These are phyloP conservation scores for Danaus plexippus DNA, from an alignment of 1,140 invertebrate genomes.

Conservation along the genomic window DNA sequence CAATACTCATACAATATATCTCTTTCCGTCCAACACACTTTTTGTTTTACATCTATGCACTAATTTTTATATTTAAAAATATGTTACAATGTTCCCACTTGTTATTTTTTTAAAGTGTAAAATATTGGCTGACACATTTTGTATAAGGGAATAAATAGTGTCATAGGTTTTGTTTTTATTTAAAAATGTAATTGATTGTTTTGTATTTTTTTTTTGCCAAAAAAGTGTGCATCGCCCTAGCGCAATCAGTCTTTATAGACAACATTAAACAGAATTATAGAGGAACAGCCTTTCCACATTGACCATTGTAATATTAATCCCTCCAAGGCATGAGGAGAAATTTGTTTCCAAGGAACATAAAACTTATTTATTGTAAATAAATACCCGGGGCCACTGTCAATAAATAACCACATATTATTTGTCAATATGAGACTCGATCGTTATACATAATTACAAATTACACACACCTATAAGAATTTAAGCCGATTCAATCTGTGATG, in stretches of 20 bases:
- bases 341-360: not conserved
- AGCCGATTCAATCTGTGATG: no score
- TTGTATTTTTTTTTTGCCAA: slow-evolving; percentile 10
- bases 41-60: slow-evolving; percentile 55
- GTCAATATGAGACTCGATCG: no score
- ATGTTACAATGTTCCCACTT: slow-evolving; percentile 69
- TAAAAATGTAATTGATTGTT: not conserved
- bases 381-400: no score
- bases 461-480: no score
- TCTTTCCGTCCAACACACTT: slow-evolving; percentile 48
- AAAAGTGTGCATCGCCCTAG: slow-evolving; percentile 22
- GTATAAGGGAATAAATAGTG: slow-evolving; percentile 14
- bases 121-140: slow-evolving; percentile 33
- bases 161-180: slow-evolving; percentile 11
- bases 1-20: slow-evolving; percentile 54
- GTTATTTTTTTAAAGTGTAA: slow-evolving; percentile 59
- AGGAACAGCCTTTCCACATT: not conserved
- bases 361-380: not conserved
- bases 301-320: slow-evolving; percentile 7
- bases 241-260: slow-evolving; percentile 56
- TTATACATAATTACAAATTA: no score
- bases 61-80: slow-evolving; percentile 65
- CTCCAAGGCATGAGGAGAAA: slow-evolving; percentile 4
- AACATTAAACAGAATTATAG: slow-evolving; percentile 8
- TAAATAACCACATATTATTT: no score